These are phyloP conservation scores for Philaethria dido DNA, from an alignment of 2,888 invertebrate species.

Conservation along the genomic window DNA sequence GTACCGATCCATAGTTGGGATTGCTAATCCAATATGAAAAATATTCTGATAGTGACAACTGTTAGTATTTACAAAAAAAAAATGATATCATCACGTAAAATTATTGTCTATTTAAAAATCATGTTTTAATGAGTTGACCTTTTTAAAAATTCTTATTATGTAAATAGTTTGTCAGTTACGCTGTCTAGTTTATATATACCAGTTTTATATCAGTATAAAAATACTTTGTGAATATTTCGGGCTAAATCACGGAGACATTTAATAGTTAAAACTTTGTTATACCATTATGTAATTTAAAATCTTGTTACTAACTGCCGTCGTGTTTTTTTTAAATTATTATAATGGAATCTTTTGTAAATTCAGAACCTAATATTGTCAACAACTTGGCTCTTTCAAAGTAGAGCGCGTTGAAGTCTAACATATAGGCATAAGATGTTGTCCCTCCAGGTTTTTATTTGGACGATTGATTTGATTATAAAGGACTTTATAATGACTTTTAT, in stretches of 20 bases:
- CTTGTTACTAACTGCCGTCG: no score
- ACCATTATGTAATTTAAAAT: no score
- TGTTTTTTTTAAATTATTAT: no score
- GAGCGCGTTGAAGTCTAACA: slow-evolving; percentile 75
- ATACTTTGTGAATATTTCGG: background rate
- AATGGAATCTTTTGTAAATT: background rate
- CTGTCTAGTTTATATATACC: background rate
- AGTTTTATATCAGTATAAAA: background rate
- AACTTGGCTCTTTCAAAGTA: slow-evolving; percentile 4
- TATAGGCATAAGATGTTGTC: slow-evolving; percentile 50
- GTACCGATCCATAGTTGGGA: background rate
- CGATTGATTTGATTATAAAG: slow-evolving; percentile 39
- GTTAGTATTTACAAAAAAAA: background rate
- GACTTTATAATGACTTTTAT: background rate
- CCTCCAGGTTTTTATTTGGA: background rate
- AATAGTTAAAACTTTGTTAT: background rate
- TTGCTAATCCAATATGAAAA: background rate
- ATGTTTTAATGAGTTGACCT: background rate
- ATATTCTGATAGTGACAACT: background rate
- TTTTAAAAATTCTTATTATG: slow-evolving; percentile 6
- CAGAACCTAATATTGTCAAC: background rate
- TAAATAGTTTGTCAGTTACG: background rate
- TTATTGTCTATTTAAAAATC: background rate
- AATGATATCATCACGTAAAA: background rate
- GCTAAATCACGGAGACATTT: background rate